phyloP scores from a whole-genome alignment of 2,113 vertebrate species.

The Prionailurus bengalensis region DNA sequence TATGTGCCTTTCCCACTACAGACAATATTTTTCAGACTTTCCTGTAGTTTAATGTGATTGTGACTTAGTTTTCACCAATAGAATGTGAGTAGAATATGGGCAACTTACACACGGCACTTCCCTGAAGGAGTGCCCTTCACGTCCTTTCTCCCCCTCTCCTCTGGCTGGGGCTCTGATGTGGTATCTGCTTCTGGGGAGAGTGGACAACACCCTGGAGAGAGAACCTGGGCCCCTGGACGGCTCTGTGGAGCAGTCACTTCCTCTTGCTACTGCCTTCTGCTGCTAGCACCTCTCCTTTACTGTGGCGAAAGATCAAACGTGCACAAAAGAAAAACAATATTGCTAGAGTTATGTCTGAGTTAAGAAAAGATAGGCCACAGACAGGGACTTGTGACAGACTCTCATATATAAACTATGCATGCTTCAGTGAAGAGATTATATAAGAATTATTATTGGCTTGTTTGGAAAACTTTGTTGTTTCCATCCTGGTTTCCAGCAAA shows the following conservation, averaged over 20 bases:
- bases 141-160: background rate
- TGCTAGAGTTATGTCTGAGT: background rate
- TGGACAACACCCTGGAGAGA: background rate
- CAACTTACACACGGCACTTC: background rate
- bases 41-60: background rate
- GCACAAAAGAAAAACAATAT: background rate
- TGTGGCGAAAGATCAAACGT: background rate
- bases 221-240: background rate
- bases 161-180: background rate
- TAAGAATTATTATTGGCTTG: slow-evolving; percentile 4
- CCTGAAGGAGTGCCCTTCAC: background rate
- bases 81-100: background rate
- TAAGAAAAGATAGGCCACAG: background rate
- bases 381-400: background rate
- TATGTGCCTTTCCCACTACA: background rate
- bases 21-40: background rate
- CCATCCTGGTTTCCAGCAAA: background rate
- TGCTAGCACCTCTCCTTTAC: background rate
- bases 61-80: background rate
- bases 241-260: too few species aligned
- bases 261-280: background rate
- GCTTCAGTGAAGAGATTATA: background rate
- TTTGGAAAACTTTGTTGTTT: slow-evolving; percentile 2
- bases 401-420: background rate
- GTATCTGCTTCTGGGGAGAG: background rate